These are phyloP conservation scores for Pogonus chalceus DNA, from an alignment of 1,140 invertebrate species.

Conservation along the genomic window DNA sequence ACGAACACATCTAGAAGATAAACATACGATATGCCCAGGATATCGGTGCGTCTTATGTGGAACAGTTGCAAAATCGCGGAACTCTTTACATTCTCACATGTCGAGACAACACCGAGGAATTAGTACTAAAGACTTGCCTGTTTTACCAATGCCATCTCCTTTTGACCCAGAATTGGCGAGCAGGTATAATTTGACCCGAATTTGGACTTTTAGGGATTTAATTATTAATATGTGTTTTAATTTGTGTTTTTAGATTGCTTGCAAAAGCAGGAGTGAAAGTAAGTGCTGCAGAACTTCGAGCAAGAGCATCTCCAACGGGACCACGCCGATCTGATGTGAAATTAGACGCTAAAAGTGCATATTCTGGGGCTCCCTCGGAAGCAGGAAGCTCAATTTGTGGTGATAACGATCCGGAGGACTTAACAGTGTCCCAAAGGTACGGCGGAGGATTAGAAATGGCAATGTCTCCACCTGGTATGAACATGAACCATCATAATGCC, in stretches of 20 bases:
- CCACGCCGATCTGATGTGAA: slow-evolving; percentile 66
- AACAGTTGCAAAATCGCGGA: slow-evolving; percentile 82
- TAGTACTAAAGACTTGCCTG: slow-evolving; percentile 82
- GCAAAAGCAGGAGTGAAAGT: slow-evolving; percentile 82
- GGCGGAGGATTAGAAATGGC: slow-evolving; percentile 36
- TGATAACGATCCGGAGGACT: slow-evolving; percentile 70
- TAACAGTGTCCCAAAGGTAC: slow-evolving; percentile 47
- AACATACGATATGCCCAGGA: slow-evolving; percentile 84
- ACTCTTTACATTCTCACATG: slow-evolving; percentile 87
- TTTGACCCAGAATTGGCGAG: slow-evolving; percentile 81
- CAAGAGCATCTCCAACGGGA: slow-evolving; percentile 72
- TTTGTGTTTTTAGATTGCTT: slow-evolving; percentile 46
- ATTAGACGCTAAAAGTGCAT: slow-evolving; percentile 52
- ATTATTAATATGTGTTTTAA: slow-evolving; percentile 6
- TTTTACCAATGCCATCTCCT: slow-evolving; percentile 79
- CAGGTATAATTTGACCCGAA: too few relatives aligned
- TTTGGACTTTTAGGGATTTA: neutral
- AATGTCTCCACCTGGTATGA: slow-evolving; percentile 38
- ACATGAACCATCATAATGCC: slow-evolving; percentile 44
- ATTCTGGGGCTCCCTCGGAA: slow-evolving; percentile 51
- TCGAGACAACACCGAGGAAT: slow-evolving; percentile 83
- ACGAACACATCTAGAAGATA: slow-evolving; percentile 82
- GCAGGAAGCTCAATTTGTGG: slow-evolving; percentile 58
- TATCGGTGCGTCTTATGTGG: slow-evolving; percentile 84
- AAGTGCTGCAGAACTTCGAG: slow-evolving; percentile 67